Evolutionary conservation across 2,888 invertebrate species (phyloP).

Genomic region (Acanthosepion lycidas): DNA sequence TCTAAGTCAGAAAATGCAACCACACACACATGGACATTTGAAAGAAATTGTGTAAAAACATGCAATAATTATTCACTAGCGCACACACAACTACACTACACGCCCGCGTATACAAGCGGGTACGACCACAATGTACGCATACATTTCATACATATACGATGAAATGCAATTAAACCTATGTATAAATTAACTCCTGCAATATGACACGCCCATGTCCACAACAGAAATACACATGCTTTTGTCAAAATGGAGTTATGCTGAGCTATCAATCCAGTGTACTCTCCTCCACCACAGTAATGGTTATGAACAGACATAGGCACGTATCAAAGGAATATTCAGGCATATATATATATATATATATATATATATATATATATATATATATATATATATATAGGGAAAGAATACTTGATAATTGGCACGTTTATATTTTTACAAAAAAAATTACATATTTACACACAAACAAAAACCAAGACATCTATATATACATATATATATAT

Average conservation of each 20-base stretch:
- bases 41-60: neutral
- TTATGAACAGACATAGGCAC: no score
- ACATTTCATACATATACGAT: neutral
- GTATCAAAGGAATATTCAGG: neutral
- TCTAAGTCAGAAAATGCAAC: neutral
- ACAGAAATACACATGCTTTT: neutral
- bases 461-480: neutral
- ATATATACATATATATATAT: neutral
- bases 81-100: no score
- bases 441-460: neutral
- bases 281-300: neutral
- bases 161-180: neutral
- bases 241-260: neutral
- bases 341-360: neutral
- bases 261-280: neutral
- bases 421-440: no score
- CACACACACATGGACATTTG: neutral
- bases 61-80: neutral
- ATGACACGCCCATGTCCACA: neutral
- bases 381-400: neutral
- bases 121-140: neutral
- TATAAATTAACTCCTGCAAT: no score
- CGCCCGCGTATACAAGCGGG: neutral
- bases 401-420: no score
- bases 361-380: neutral